Conservation (phyloP, 2,888 invertebrate genomes). For the Amorpha juglandis region DNA sequence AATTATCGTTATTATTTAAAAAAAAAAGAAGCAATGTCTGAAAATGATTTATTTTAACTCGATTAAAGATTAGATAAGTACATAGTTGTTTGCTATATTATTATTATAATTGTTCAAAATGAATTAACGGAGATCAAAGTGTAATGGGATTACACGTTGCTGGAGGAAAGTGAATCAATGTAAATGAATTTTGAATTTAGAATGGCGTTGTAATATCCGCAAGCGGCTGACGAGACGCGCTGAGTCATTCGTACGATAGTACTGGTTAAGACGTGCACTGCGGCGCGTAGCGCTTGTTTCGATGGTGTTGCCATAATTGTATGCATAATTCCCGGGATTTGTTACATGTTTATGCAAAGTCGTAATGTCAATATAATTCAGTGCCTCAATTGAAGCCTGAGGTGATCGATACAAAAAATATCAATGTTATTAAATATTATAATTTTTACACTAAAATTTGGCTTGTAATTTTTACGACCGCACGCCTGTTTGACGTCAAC, state of each 20-base stretch:
- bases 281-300: constrained; percentile 23
- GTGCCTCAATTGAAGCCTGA: neutral
- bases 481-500: no score
- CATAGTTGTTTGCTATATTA: neutral
- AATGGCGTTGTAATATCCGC: constrained; percentile 26
- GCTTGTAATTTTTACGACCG: no score
- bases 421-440: no score
- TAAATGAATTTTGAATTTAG: constrained; percentile 26
- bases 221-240: constrained; percentile 13
- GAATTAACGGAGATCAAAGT: neutral
- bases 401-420: no score
- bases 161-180: constrained; percentile 8
- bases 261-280: constrained; percentile 18
- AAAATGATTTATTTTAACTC: neutral
- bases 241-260: constrained; percentile 24
- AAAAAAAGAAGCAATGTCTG: no score
- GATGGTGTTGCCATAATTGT: neutral
- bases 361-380: neutral
- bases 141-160: neutral
- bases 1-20: no score
- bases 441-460: no score
- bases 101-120: neutral
- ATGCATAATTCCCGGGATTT: neutral
- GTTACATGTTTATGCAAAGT: neutral
- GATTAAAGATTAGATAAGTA: neutral